A percentile compares a stretch with the other conserved stretches of the same genome.
Conservation (phyloP, 2,113 vertebrate genomes). For the Hyperoodon ampullatus region DNA sequence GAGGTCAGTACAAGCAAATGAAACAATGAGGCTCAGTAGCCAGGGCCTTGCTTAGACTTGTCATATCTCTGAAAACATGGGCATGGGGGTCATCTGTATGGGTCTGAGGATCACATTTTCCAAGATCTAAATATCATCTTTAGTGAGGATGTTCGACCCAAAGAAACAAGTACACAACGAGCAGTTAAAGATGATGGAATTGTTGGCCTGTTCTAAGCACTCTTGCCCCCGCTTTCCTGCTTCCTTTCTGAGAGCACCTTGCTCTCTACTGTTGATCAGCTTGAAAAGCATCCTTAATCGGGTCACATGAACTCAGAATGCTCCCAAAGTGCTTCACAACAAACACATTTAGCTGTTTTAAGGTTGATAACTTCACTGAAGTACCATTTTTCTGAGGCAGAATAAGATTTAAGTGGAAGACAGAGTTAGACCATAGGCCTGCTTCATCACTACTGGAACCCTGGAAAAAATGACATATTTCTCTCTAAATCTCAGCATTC, state of each 20-base stretch:
- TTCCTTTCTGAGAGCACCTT: neutral
- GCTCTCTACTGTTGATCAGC: neutral
- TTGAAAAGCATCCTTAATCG: neutral
- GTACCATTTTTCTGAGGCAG: neutral
- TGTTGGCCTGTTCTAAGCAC: neutral
- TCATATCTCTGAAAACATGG: neutral
- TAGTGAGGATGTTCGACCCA: neutral
- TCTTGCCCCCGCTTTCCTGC: neutral
- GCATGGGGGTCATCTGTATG: neutral
- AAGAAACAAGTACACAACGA: neutral
- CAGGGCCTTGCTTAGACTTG: neutral
- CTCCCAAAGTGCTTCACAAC: neutral
- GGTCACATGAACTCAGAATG: neutral
- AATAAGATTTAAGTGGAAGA: neutral
- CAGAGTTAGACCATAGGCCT: neutral
- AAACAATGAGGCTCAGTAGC: neutral
- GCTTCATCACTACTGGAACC: neutral
- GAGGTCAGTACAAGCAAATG: neutral
- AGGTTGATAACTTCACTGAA: neutral
- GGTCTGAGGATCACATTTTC: neutral
- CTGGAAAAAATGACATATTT: neutral
- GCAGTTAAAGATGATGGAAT: neutral
- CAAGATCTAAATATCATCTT: neutral
- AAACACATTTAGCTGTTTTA: rapidly evolving
- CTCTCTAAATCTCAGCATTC: neutral